phyloP scores from a whole-genome alignment of 2,888 invertebrate genomes.

The Abrostola triplasia region DNA sequence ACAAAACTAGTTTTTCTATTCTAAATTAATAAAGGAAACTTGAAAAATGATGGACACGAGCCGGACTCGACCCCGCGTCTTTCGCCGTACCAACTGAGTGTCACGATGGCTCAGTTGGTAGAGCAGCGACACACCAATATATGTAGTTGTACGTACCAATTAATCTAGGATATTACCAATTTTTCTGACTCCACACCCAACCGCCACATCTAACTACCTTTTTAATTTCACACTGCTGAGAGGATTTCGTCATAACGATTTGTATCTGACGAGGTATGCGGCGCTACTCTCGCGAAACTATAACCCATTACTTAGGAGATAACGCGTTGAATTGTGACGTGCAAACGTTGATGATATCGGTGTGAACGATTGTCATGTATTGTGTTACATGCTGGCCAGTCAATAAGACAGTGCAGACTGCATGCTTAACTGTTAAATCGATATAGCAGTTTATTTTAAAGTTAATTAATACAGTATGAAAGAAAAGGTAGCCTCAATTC shows the following conservation, averaged over 20 bases:
- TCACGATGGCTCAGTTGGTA: too few species aligned
- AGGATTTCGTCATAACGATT: constrained; percentile 58
- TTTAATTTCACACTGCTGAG: constrained; percentile 47
- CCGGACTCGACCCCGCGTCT: too few species aligned
- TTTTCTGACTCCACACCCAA: background rate
- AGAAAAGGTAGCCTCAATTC: too few species aligned
- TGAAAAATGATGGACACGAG: too few species aligned
- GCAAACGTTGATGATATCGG: constrained; percentile 43
- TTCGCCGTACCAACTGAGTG: too few species aligned
- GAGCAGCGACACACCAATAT: too few species aligned
- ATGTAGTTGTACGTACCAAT: background rate
- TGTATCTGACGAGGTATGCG: constrained; percentile 43
- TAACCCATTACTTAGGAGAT: constrained; percentile 53
- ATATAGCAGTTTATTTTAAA: constrained; percentile 2
- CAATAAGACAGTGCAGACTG: constrained; percentile 36
- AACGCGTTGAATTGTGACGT: constrained; percentile 44
- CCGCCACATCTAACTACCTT: constrained; percentile 38
- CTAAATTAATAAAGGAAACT: too few species aligned
- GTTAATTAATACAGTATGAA: too few species aligned
- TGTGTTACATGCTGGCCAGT: constrained; percentile 43
- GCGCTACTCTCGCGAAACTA: constrained; percentile 49
- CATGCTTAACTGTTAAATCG: constrained; percentile 30
- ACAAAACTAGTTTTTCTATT: too few species aligned
- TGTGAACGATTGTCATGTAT: constrained; percentile 40
- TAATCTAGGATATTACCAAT: background rate